These are phyloP conservation scores for Macaca mulatta DNA, from an alignment of 2,113 vertebrate genomes.

Conservation along the genomic window DNA sequence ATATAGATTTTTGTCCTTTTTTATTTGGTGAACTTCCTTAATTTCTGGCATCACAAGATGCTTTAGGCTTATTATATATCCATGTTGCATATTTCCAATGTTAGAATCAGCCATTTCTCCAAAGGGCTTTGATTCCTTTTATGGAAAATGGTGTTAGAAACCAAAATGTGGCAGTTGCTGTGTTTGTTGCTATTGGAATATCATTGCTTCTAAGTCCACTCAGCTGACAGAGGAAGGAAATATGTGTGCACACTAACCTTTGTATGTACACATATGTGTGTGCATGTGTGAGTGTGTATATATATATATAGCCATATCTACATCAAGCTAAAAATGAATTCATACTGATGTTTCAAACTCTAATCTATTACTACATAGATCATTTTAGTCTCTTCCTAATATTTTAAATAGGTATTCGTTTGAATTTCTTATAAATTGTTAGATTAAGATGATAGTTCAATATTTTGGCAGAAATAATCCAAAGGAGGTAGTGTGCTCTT, in stretches of 20 bases:
- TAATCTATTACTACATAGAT: not conserved
- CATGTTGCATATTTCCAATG: not conserved
- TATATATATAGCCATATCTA: not conserved
- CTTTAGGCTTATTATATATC: too few relatives aligned
- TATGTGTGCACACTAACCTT: not conserved
- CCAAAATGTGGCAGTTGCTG: not conserved
- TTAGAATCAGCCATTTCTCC: not conserved
- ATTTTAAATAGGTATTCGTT: not conserved
- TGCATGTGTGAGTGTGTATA: not conserved
- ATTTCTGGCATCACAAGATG: not conserved
- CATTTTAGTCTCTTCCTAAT: not conserved
- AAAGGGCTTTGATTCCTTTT: not conserved
- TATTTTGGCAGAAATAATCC: not conserved
- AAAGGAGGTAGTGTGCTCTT: not conserved
- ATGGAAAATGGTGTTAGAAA: not conserved
- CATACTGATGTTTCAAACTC: not conserved
- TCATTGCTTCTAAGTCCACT: not conserved
- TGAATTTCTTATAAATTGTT: not conserved
- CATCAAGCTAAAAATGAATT: not conserved
- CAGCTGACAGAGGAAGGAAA: not conserved
- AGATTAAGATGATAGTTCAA: not conserved
- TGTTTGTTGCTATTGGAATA: not conserved
- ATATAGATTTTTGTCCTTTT: not conserved
- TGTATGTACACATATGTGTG: not conserved
- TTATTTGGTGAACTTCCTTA: not conserved